Base-by-base conservation (phyloP, 2,888 invertebrate genomes). In the Eristalis intricaria region DNA sequence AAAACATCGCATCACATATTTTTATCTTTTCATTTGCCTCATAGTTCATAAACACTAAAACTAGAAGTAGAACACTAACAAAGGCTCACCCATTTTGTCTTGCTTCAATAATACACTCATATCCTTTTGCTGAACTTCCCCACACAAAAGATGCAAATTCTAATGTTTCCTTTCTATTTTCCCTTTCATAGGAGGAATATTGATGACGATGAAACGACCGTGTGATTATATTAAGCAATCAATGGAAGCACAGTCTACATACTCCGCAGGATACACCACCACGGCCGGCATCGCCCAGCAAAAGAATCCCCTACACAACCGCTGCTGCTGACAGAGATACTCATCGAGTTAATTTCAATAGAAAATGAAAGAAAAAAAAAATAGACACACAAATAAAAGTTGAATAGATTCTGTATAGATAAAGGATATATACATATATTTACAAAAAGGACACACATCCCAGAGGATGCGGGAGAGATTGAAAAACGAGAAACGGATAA, bases 171-270 rank as follows among this genome's bases (percentile, higher is more conserved):
- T 40, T 68, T 65, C 50, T 81, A 43, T 63, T 64, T 89, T 68
- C 77, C 56, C 56, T 64, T 68, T 73, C 71, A 89, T 89, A 93
- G 93, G 93, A 92, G 92, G 93, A 92, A 91, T 92, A 93, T 93
- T 92, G 93, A 93, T 91, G 93, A 93, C 89, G 93, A 92, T 90
- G 93, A 93, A 89, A 93, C 93, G 88, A 93, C 93, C 76, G 93
- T 93, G 90, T 93, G 92, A 93, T 92, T 90, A 84, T 90, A 90
- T 90, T 78, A 65, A 82, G 70, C 77, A 13, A 82, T 32, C 82
- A 77, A 23, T 61, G 69, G 82, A 70, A 74, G 15, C 65, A 66
- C 60, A 82, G 70, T 40, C 58, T 5, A n/a, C 43, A 50, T 50
- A n/a, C 7, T 50, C 50, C 50, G 19, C 50, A 50, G 50, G 50